Conservation (phyloP, 2,888 invertebrate species). For the Cylindroiulus punctatus region DNA sequence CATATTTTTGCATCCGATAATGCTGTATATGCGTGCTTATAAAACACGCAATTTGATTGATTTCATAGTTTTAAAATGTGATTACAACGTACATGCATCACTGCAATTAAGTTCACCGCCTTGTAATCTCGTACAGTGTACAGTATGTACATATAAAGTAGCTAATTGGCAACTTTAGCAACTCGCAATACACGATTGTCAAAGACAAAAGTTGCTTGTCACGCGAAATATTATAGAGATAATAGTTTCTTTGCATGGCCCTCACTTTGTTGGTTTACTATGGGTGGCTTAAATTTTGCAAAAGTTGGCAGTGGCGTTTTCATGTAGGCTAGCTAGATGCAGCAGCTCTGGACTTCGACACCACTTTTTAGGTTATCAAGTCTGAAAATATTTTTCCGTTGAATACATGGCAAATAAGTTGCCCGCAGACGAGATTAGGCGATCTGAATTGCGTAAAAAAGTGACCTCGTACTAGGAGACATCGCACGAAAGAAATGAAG, state of each 20-base stretch:
- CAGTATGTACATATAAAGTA: too few relatives aligned
- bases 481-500: constrained; percentile 14
- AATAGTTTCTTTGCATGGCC: neutral
- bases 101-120: too few relatives aligned
- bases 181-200: too few relatives aligned
- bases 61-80: too few relatives aligned
- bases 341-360: neutral
- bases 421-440: constrained; percentile 16
- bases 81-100: too few relatives aligned
- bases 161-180: too few relatives aligned
- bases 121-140: too few relatives aligned
- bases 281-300: constrained; percentile 12
- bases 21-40: too few relatives aligned
- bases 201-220: too few relatives aligned
- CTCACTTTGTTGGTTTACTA: neutral
- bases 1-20: too few relatives aligned
- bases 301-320: neutral
- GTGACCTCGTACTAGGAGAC: constrained; percentile 4
- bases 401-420: neutral
- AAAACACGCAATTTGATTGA: too few relatives aligned
- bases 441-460: neutral
- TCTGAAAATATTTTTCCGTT: neutral
- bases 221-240: too few relatives aligned
- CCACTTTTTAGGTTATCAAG: constrained; percentile 27
- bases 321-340: neutral